Evolutionary conservation across 2,888 invertebrate genomes (phyloP), one percentile per base, ranked within the genome.

Genomic region (Drosophila prolongata): DNA sequence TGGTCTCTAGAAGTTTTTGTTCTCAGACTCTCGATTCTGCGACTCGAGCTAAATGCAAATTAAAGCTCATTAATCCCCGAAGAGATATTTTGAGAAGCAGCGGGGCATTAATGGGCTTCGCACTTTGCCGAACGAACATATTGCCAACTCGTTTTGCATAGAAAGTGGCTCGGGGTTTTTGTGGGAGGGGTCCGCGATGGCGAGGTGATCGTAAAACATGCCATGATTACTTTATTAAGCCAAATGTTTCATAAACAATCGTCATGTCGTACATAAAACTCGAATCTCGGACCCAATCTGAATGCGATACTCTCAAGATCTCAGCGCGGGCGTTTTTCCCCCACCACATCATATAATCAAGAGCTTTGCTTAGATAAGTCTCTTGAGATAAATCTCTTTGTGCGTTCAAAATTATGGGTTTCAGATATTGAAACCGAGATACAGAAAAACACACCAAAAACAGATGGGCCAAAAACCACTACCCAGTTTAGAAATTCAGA

Each of bases 201-300:
- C 69, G 76, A 35, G 82, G 80, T 76, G 86, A 78, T 79, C 86
- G 75, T 86, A 86, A 86, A 86, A 84, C 81, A 87, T 72, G 67
- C 78, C 76, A 81, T 86, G 88, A 86, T 86, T 86, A 87, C 86
- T 86, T 86, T 86, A 86, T 86, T 88, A 88, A 88, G 71, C 76
- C 78, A 81, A 84, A 81, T 86, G 81, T 86, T 86, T 86, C 88
- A 86, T 86, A 86, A 86, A 86, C 85, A 87, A 85, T 80, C 84
- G 79, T 71, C 82, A 78, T 77, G 83, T 79, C 82, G 86, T 78
- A 82, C 78, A 85, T 85, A 85, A 85, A 78, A 79, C 47, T 53
- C 44, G 70, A 70, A 65, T 56, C 72, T 50, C 73, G 66, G 67
- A 61, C 49, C 35, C 34, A 47, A 68, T 61, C 56, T 56, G 73